Conservation (phyloP, 2,888 invertebrate genomes). For the Agonopterix alstromeriana region DNA sequence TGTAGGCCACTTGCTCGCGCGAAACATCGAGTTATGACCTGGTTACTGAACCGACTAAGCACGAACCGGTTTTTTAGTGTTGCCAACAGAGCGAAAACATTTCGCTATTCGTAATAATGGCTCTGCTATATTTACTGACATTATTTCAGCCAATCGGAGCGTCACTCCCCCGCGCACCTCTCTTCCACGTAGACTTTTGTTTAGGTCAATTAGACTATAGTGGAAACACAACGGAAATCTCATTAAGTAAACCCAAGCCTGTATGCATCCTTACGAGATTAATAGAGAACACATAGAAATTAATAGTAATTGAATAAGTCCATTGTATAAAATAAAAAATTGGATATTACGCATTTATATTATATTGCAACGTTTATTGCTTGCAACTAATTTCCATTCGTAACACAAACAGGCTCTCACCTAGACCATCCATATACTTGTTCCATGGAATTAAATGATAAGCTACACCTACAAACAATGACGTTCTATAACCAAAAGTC, state of each 20-base stretch:
- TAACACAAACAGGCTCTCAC: conserved; percentile 52
- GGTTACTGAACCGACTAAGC: too few relatives aligned
- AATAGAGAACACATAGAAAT: conserved; percentile 39
- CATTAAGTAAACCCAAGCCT: conserved; percentile 34
- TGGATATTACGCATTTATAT: conserved; percentile 18
- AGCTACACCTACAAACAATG: conserved; percentile 29
- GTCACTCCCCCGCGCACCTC: too few relatives aligned
- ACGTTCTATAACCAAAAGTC: too few relatives aligned
- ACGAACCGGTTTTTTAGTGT: too few relatives aligned
- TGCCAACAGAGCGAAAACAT: too few relatives aligned
- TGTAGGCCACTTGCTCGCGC: too few relatives aligned
- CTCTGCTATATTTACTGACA: too few relatives aligned
- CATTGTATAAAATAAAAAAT: conserved; percentile 27
- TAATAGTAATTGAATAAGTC: conserved; percentile 22
- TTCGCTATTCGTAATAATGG: too few relatives aligned
- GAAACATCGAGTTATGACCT: too few relatives aligned
- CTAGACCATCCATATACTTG: conserved; percentile 31
- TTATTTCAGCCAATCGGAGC: too few relatives aligned
- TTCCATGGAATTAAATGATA: conserved; percentile 51
- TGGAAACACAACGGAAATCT: conserved; percentile 18
- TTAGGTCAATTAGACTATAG: background rate
- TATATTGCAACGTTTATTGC: conserved; percentile 59
- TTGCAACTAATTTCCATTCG: conserved; percentile 35
- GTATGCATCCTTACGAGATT: conserved; percentile 29
- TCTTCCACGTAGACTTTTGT: too few relatives aligned